phyloP scores from a whole-genome alignment of 2,888 invertebrate species.

The Malacosoma neustria region DNA sequence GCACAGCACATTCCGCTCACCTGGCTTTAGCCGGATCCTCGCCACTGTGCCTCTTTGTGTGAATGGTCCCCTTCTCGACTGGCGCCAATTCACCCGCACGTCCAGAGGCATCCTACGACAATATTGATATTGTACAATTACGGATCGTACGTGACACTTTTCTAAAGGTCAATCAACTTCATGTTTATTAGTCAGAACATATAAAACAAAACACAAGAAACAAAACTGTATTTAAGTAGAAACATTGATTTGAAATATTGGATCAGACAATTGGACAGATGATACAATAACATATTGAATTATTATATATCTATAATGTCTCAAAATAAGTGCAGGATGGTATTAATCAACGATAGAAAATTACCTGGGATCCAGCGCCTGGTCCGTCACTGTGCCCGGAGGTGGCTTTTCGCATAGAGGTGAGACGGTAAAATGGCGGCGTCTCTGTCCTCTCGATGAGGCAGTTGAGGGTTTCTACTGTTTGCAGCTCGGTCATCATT shows the following conservation, averaged over 20 bases:
- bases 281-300: too few relatives aligned
- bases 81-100: conserved; percentile 75
- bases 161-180: too few relatives aligned
- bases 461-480: conserved; percentile 96
- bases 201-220: too few relatives aligned
- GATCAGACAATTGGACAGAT: too few relatives aligned
- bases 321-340: too few relatives aligned
- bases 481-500: conserved; percentile 97
- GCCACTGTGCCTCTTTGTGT: conserved; percentile 95
- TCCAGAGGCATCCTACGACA: conserved; percentile 49
- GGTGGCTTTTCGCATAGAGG: conserved; percentile 92
- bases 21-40: conserved; percentile 89
- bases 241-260: too few relatives aligned
- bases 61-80: conserved; percentile 95
- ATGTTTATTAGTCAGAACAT: too few relatives aligned
- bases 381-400: conserved; percentile 75
- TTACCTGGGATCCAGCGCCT: conserved; percentile 59
- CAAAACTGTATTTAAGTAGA: too few relatives aligned
- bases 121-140: neutral
- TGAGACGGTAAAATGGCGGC: conserved; percentile 97
- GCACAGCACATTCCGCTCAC: too few relatives aligned
- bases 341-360: neutral
- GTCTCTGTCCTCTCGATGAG: conserved; percentile 97
- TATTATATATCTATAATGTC: too few relatives aligned
- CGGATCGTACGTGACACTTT: too few relatives aligned